Evolutionary conservation across 2,888 invertebrate species (phyloP), one percentile per base, ranked within the genome.

Genomic region (Notodonta ziczac): DNA sequence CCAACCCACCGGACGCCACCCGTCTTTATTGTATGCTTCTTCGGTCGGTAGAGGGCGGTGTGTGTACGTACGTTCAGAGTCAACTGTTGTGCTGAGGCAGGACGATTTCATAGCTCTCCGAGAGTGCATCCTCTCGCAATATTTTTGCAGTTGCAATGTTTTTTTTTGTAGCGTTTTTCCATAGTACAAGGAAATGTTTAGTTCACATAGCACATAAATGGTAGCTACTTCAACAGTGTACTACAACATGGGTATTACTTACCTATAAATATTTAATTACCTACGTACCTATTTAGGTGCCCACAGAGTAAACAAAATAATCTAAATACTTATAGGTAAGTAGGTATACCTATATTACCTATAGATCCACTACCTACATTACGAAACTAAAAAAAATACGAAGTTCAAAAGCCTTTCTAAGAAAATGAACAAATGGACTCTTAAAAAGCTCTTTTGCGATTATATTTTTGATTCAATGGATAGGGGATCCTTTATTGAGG

Each of bases 41-140:
- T 32, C 77, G 66, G 66, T 67, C 39, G 39, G 74, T 77, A 77
- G 70, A 78, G 61, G 66, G 66, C 62, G 82, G 81, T 84, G 79
- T 84, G 85, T 82, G 87, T 86, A 83, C 82, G 86, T 85, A 83
- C 86, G 87, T 81, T 86, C 83, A 80, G 84, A 89, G 87, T 90
- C 89, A 89, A 90, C 91, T 89, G 87, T 89, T 89, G 87, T 89
- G 88, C 90, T 87, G 88, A 88, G 85, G 80, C 88, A 85, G 84
- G 87, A 84, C 82, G 87, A 87, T 89, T 88, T 88, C 88, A 85
- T 85, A 87, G 83, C 84, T 77, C 76, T 78, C 72, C 62, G 78
- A 80, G 85, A 85, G 80, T 79, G 81, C 82, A 81, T 75, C 80
- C 84, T 75, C 73, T 80, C 74, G 82, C 84, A 85, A 88, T 87